Conservation (phyloP, 2,113 vertebrate species). For the Cyprinus carpio region DNA sequence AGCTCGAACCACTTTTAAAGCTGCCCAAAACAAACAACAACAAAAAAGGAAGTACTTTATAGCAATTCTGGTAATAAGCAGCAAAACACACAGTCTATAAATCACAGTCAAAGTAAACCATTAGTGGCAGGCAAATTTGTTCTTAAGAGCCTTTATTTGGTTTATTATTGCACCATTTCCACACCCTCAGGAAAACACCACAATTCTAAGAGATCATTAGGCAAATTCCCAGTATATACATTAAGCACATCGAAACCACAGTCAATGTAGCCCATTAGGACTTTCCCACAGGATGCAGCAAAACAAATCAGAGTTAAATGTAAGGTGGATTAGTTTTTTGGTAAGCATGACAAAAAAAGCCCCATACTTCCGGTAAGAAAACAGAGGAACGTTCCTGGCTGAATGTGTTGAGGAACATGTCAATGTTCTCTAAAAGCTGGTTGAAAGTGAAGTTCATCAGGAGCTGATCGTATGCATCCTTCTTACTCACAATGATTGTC, state of each 20-base stretch:
- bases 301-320: not conserved
- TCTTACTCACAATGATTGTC: conserved; percentile 70
- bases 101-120: not conserved
- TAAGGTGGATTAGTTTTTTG: not conserved
- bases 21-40: too few relatives aligned
- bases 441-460: conserved; percentile 81
- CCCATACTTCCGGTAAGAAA: conserved; percentile 85
- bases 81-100: not conserved
- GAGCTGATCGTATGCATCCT: conserved; percentile 79
- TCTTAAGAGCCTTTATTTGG: too few relatives aligned
- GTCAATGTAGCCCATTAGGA: not conserved
- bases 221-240: not conserved
- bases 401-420: conserved; percentile 74
- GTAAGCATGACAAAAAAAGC: not conserved
- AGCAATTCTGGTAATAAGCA: not conserved
- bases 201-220: conserved; percentile 5
- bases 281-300: not conserved
- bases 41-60: not conserved
- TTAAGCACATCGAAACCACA: not conserved
- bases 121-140: too few relatives aligned
- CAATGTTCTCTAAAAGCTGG: conserved; percentile 75
- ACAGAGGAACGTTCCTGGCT: conserved; percentile 76
- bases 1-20: conserved; percentile 67
- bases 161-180: not conserved
- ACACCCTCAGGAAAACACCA: not conserved